Evolutionary conservation across 2,888 invertebrate species (phyloP).

Genomic region (Cynaeus angustus): DNA sequence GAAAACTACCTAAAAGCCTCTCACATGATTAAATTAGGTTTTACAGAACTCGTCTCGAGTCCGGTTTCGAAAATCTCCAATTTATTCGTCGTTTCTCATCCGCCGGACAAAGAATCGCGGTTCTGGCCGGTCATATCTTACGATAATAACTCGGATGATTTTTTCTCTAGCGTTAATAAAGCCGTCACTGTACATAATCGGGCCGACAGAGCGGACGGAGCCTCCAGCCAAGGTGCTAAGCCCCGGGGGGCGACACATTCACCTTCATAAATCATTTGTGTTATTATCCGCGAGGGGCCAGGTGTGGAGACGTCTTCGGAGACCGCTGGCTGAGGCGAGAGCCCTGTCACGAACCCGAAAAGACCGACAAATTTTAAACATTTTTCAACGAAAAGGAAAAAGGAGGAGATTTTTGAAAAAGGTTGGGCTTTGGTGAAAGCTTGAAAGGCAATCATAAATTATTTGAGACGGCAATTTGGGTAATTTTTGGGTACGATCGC

Average conservation of each 20-base stretch:
- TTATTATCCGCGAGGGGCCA: conserved; percentile 67
- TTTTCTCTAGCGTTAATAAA: conserved; percentile 61
- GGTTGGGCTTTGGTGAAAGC: conserved; percentile 20
- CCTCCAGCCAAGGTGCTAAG: conserved; percentile 61
- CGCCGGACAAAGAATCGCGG: conserved; percentile 49
- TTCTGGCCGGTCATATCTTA: conserved; percentile 55
- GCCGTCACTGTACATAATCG: conserved; percentile 64
- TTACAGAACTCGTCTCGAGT: conserved; percentile 6
- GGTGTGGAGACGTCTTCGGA: conserved; percentile 55
- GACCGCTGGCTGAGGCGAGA: conserved; percentile 39
- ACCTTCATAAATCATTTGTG: conserved; percentile 66
- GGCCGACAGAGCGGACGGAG: conserved; percentile 59
- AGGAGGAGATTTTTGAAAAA: not conserved
- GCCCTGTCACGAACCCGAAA: conserved; percentile 30
- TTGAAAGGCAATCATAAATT: conserved; percentile 11
- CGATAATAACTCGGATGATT: conserved; percentile 60
- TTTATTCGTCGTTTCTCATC: conserved; percentile 50
- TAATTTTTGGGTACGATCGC: conserved; percentile 33
- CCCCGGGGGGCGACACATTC: conserved; percentile 67
- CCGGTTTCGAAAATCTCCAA: conserved; percentile 39
- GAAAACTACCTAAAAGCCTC: conserved; percentile 17
- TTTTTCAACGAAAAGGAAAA: not conserved
- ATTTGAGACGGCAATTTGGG: conserved; percentile 19
- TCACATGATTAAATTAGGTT: conserved; percentile 40
- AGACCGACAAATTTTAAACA: conserved; percentile 4